Conservation (phyloP, 2,113 vertebrate species). For the Phocoena phocoena region DNA sequence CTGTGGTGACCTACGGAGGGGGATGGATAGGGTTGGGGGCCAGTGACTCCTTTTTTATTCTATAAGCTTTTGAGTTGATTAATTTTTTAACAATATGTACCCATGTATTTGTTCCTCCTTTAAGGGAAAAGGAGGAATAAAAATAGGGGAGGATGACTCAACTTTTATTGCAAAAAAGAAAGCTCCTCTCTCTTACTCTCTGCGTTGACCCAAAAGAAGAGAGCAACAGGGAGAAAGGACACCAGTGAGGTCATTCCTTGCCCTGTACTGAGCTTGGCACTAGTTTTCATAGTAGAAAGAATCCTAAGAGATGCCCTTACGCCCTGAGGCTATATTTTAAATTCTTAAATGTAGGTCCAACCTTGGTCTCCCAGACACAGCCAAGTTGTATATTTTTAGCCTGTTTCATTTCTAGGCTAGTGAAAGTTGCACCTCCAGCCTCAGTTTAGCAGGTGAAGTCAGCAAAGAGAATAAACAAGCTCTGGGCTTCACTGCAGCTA, state of each 20-base stretch:
- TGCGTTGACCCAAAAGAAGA: neutral
- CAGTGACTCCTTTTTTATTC: neutral
- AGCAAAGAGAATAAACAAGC: neutral
- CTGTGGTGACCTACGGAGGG: neutral
- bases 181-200: slow-evolving; percentile 3
- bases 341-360: slow-evolving; percentile 16
- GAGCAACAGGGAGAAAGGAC: neutral
- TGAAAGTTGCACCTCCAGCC: neutral
- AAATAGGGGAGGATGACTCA: neutral
- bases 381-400: slow-evolving; percentile 52
- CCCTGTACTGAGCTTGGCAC: neutral
- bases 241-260: neutral
- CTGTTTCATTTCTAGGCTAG: slow-evolving; percentile 34
- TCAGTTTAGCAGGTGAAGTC: neutral
- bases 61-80: slow-evolving; percentile 1
- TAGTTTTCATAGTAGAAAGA: neutral
- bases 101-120: neutral
- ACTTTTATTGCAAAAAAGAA: neutral
- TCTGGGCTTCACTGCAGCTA: neutral
- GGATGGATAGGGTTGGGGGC: neutral
- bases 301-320: neutral
- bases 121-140: slow-evolving; percentile 32
- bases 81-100: neutral
- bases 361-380: neutral
- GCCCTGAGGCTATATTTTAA: neutral